Conservation (phyloP, 2,113 vertebrate species). For the Sebastes schlegelii region DNA sequence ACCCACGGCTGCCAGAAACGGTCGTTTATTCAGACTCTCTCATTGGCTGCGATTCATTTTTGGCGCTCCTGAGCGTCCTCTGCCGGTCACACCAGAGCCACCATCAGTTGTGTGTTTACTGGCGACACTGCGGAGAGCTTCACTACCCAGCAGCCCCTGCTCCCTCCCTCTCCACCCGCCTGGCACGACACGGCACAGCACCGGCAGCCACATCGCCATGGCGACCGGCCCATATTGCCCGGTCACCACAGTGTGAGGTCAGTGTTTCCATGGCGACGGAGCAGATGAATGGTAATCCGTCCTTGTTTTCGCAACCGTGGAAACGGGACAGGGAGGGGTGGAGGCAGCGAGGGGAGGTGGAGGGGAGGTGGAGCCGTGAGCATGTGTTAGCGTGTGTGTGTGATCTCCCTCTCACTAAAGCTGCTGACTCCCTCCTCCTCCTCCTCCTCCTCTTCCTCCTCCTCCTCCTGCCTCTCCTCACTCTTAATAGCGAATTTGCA, state of each 20-base stretch:
- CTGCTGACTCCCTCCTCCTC: too few relatives aligned
- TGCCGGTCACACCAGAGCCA: too few relatives aligned
- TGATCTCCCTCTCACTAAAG: not conserved
- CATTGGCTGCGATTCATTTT: too few relatives aligned
- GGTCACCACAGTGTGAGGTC: conserved; percentile 80
- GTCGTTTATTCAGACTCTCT: too few relatives aligned
- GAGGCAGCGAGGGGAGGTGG: not conserved
- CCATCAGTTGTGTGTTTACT: too few relatives aligned
- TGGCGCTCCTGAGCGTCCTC: too few relatives aligned
- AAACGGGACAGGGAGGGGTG: conserved; percentile 40
- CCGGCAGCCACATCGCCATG: conserved; percentile 66
- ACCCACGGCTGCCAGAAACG: too few relatives aligned
- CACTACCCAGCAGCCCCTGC: too few relatives aligned
- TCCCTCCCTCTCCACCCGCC: not conserved
- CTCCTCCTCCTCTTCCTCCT: too few relatives aligned
- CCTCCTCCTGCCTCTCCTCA: too few relatives aligned
- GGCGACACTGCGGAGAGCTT: too few relatives aligned
- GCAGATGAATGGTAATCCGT: conserved; percentile 82
- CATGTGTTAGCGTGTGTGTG: conserved; percentile 49
- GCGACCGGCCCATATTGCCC: conserved; percentile 71
- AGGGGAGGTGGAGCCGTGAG: conserved; percentile 17
- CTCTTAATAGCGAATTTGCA: too few relatives aligned
- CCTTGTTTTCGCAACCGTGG: conserved; percentile 74
- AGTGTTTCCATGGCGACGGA: conserved; percentile 82
- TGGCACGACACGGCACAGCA: conserved; percentile 22